Conservation (phyloP, 35 echinoderm and acorn worm genomes). For the Chiridota heheva region DNA sequence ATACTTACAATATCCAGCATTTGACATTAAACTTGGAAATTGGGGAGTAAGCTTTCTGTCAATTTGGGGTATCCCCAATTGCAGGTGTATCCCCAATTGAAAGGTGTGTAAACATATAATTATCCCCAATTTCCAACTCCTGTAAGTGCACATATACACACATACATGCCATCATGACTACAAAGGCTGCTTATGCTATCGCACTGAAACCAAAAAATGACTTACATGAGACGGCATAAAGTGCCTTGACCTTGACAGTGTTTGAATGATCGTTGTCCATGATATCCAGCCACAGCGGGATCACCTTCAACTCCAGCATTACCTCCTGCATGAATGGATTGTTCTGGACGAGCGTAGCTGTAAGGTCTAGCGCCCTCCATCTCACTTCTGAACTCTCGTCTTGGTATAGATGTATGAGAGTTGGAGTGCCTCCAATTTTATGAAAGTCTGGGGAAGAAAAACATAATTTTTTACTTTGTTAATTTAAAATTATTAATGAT, state of each 20-base stretch:
- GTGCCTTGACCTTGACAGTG: slow-evolving; percentile 65
- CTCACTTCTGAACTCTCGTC: slow-evolving; percentile 79
- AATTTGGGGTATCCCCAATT: no score
- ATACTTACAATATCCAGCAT: no score
- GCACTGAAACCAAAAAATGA: slow-evolving; percentile 8
- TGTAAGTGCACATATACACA: not conserved
- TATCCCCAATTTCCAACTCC: no score
- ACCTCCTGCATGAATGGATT: slow-evolving; percentile 62
- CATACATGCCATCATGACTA: no score
- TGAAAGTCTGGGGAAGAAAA: slow-evolving; percentile 63
- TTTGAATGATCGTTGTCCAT: slow-evolving; percentile 65
- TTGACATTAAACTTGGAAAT: no score
- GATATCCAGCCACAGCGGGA: slow-evolving; percentile 53
- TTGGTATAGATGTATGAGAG: slow-evolving; percentile 42
- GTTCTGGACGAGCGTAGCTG: slow-evolving; percentile 79
- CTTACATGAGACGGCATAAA: slow-evolving; percentile 97
- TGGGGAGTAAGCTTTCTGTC: no score
- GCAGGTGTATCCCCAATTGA: no score
- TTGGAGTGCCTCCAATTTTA: slow-evolving; percentile 74
- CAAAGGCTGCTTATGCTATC: no score
- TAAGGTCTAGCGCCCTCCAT: slow-evolving; percentile 72
- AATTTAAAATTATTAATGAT: not conserved
- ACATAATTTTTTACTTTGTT: not conserved
- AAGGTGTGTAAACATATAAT: not conserved
- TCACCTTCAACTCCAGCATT: slow-evolving; percentile 43